Base-by-base conservation (phyloP, 2,113 vertebrate species). In the Phasianus colchicus region DNA sequence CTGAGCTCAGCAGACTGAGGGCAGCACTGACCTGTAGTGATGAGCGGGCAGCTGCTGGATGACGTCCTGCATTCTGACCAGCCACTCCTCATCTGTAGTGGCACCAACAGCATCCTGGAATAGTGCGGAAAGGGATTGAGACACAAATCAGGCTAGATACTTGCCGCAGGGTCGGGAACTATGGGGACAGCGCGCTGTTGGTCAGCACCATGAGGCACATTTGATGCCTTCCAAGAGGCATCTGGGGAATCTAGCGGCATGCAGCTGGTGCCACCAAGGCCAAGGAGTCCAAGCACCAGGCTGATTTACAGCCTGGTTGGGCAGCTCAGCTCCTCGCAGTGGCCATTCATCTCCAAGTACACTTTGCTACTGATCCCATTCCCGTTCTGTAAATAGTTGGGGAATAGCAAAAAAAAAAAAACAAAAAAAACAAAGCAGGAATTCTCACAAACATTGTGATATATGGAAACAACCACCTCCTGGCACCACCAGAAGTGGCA, bases 31-130 rank as follows among this genome's bases (percentile, higher is more conserved):
- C 99, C 99, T 99, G 98, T 99, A 99, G 96, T 99, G 99, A 32
- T 99, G 99, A 21, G 99, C 99, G 25, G 99, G 99, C 58, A 99
- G 98, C 91, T 99, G 99, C 90, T 99, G 99, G 93, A 99, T 99
- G 96, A 99, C 99, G 57, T 99, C 99, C 18, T 99, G 99, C 90
- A 99, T 99, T 97, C 99, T 99, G 61, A 99, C 98, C 93, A 99
- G 96, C 90, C 99, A 98, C 50, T 99, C 99, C 87, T 99, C 99
- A 77, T 99, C 99, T 3, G 99, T 99, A 73, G 99, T 98, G 89
- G 99, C 99, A 95, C 99, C 99, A 89, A 99, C 99, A 1, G 99
- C 99, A 36, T 99, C 99, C 99, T 99, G 96, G 57, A 93, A 96
- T 0, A 47, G 86, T 76, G 96, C 74, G 96, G 74, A 30, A 18